phyloP scores from a whole-genome alignment of 2,888 invertebrate species.

The Eristalis tenax region DNA sequence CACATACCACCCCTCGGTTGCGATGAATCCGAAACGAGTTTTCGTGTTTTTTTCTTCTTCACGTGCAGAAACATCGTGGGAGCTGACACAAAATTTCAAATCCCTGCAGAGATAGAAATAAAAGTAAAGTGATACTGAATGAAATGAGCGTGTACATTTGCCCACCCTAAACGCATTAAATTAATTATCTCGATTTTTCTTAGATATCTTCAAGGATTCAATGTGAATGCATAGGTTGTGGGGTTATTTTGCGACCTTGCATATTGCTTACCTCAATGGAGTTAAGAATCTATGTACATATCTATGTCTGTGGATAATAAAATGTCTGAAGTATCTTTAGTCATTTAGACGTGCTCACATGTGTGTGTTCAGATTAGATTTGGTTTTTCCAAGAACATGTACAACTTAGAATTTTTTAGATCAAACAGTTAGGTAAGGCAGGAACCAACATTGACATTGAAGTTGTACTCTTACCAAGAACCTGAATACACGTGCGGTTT shows the following conservation, averaged over 20 bases:
- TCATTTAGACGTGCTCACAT: too few species aligned
- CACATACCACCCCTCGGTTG: slow-evolving; percentile 8
- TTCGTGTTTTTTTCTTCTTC: neutral
- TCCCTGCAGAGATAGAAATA: slow-evolving; percentile 30
- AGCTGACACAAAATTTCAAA: slow-evolving; percentile 35
- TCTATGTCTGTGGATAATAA: neutral
- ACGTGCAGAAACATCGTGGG: slow-evolving; percentile 16
- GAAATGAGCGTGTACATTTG: slow-evolving; percentile 37
- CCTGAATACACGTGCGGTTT: neutral
- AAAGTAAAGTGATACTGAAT: slow-evolving; percentile 34
- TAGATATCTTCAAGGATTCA: neutral
- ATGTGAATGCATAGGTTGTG: neutral
- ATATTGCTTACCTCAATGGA: neutral
- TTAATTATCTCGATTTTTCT: slow-evolving; percentile 46
- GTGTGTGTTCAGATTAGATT: neutral
- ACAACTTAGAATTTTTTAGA: neutral
- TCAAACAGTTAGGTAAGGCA: neutral
- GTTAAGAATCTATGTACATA: neutral
- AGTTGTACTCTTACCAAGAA: neutral
- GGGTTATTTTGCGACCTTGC: neutral
- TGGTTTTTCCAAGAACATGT: neutral
- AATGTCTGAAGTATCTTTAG: neutral
- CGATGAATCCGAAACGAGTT: slow-evolving; percentile 22
- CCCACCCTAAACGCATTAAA: slow-evolving; percentile 37
- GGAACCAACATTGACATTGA: neutral